phyloP scores from a whole-genome alignment of 2,113 vertebrate genomes.

The Elephantulus edwardii region DNA sequence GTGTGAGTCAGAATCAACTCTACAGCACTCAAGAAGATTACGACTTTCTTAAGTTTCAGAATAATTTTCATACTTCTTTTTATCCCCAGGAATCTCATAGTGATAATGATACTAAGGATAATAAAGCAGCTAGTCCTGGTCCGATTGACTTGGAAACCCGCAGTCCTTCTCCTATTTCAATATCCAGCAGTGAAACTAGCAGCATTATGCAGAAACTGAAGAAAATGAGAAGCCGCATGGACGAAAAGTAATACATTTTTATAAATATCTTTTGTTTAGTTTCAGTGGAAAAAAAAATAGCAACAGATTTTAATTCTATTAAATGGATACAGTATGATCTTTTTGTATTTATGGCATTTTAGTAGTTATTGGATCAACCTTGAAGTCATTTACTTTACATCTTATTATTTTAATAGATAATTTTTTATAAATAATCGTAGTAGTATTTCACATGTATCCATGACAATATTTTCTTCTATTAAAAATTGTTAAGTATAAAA shows the following conservation, averaged over 20 bases:
- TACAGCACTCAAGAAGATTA: background rate
- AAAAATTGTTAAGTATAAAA: slow-evolving; percentile 19
- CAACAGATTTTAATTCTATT: slow-evolving; percentile 41
- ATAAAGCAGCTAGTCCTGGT: slow-evolving; percentile 81
- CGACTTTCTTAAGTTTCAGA: background rate
- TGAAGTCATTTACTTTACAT: slow-evolving; percentile 2
- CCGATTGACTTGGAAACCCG: slow-evolving; percentile 88
- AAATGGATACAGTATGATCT: background rate
- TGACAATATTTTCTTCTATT: slow-evolving; percentile 7
- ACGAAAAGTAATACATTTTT: slow-evolving; percentile 93
- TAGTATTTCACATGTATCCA: background rate
- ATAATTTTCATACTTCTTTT: background rate
- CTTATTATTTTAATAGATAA: slow-evolving; percentile 11
- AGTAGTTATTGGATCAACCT: slow-evolving; percentile 39
- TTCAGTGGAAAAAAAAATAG: slow-evolving; percentile 40
- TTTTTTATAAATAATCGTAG: slow-evolving; percentile 42
- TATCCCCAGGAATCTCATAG: slow-evolving; percentile 87
- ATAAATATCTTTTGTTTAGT: slow-evolving; percentile 43
- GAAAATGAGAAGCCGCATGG: slow-evolving; percentile 97
- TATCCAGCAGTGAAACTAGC: slow-evolving; percentile 97
- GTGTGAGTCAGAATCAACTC: background rate
- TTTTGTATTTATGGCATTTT: slow-evolving; percentile 49
- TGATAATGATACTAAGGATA: slow-evolving; percentile 84
- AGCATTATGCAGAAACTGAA: slow-evolving; percentile 99
- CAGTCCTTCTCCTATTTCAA: slow-evolving; percentile 92